Conservation (phyloP, 2,113 vertebrate species). For the Toxotes chatareus region DNA sequence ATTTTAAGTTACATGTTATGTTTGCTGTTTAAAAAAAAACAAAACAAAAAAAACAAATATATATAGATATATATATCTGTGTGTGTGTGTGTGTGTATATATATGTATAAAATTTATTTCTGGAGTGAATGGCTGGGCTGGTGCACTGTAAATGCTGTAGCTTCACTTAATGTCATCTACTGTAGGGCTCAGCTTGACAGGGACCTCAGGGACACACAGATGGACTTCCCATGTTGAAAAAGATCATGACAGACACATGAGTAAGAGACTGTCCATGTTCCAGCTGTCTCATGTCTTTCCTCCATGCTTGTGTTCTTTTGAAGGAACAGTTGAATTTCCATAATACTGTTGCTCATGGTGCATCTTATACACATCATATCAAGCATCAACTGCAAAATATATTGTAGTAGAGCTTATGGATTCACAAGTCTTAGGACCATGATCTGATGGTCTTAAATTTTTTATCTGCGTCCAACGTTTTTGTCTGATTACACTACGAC, state of each 20-base stretch:
- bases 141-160: slow-evolving; percentile 16
- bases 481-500: too few species aligned
- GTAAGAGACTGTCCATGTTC: slow-evolving; percentile 44
- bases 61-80: too few species aligned
- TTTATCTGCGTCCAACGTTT: too few species aligned
- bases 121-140: background rate
- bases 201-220: slow-evolving; percentile 68
- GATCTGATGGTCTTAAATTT: background rate
- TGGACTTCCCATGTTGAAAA: slow-evolving; percentile 78
- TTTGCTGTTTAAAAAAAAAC: background rate
- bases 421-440: background rate
- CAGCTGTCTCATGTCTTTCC: slow-evolving; percentile 35
- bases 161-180: slow-evolving; percentile 48
- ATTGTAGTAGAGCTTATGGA: background rate
- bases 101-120: slow-evolving; percentile 33
- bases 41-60: too few species aligned
- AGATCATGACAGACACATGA: slow-evolving; percentile 66
- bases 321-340: background rate
- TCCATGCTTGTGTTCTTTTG: slow-evolving; percentile 14
- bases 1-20: background rate
- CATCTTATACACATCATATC: background rate
- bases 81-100: background rate
- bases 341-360: background rate
- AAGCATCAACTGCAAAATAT: background rate
- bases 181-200: slow-evolving; percentile 38